Base-by-base conservation (phyloP, 2,888 invertebrate species). In the Drosophila subquinaria region DNA sequence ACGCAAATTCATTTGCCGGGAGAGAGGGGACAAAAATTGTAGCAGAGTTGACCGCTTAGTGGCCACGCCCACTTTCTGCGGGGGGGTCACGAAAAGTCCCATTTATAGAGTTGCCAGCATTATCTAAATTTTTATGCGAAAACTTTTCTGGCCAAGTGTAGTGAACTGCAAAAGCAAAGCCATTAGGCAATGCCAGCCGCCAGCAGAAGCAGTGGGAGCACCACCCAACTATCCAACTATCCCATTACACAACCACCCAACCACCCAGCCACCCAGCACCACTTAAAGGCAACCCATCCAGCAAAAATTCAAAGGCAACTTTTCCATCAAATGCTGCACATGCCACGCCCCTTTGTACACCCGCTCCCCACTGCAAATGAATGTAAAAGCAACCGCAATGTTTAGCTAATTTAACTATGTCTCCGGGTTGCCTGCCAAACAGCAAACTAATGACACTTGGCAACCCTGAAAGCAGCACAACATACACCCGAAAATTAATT, bases 331-430 rank as follows among this genome's bases (percentile, higher is more conserved):
- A 69, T 38, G 53, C 52, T 42, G 27, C 40, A 53, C 15, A 8
- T 15, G 36, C 23, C 30, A 33, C 42, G 11, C 36, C 60, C 15
- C 23, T 10, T 23, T 6, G 0, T 9, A 0, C 8, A 0, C 8
- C 27, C n/a, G n/a, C 10, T n/a, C n/a, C 1, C 2, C 42, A 10
- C 42, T 43, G 56, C 55, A 36, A 43, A 42, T 53, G 59, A 56
- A 63, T 69, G 67, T 50, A 52, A 59, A 48, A 61, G 69, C 69
- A 56, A 80, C 85, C 78, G 80, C 85, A 89, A 89, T 89, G 85
- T 88, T 88, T 89, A 84, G 89, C 86, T 86, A 86, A 86, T 89
- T 86, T 89, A 87, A 85, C 89, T 84, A 76, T 82, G 89, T 88
- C 84, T 69, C 77, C 65, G 76, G 71, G 72, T 73, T 69, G 71